Base-by-base conservation (phyloP, 2,888 invertebrate species). In the Trisateles emortualis region DNA sequence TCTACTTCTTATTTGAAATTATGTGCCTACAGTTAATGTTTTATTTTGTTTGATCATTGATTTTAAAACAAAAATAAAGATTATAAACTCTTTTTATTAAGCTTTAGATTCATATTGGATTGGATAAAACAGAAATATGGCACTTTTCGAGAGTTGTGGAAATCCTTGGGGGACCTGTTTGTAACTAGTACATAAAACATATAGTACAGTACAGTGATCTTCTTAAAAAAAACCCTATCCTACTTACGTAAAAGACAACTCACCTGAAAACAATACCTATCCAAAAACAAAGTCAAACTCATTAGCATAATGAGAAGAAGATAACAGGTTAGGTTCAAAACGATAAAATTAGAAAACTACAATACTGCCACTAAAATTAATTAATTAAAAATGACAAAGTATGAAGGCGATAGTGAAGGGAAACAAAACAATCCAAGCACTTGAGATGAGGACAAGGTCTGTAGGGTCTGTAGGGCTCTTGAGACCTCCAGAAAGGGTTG, bases 401-500 rank as follows among this genome's bases (percentile, higher is more conserved):
- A 57, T 52, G 59, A 66, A 68, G 72, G 64, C 67, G 68, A 72
- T 71, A 63, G 65, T 61, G 52, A 59, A 57, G 55, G 49, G 63
- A 64, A 74, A 76, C 76, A 78, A 72, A 68, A 65, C 68, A 59
- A 59, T 54, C 17, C 52, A 44, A 61, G 59, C 68, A 67, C 64
- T 74, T 46, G 57, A 78, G 59, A 57, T 71, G 72, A 76, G 80
- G 79, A 76, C 81, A 74, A 58, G 71, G 72, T 72, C 72, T 68
- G 72, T 76, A 63, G 70, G 54, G 52, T 39, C 42, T 50, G 53
- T 73, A 83, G 75, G 74, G 67, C 59, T 60, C 81, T 55, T 50
- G 76, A 82, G 68, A 64, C 74, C 54, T 80, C 41, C 52, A 56
- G 78, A 87, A 91, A 91, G 90, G 90, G 90, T 91, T 91, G 91